A percentile compares a stretch with the other conserved stretches of the same genome.
Conservation (phyloP, 2,888 invertebrate genomes). For the Terebella lapidaria region DNA sequence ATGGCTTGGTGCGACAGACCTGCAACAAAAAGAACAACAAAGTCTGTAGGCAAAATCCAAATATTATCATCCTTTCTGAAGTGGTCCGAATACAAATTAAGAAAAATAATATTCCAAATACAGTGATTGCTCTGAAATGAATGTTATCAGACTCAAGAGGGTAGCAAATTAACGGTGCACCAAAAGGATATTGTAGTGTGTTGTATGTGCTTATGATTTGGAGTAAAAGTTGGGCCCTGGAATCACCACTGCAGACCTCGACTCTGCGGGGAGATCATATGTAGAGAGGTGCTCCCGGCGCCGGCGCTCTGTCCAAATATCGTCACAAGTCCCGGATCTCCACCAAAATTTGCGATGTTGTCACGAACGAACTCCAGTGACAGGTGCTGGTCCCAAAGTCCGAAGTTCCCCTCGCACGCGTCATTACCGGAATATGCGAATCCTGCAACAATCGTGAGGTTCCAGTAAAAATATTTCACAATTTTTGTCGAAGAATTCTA, state of each 20-base stretch:
- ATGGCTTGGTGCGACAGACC: conserved; percentile 28
- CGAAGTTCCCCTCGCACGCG: conserved; percentile 15
- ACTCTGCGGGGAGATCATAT: conserved; percentile 7
- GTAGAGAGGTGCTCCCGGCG: conserved; percentile 13
- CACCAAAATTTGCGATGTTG: conserved; percentile 21
- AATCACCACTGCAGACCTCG: conserved; percentile 3
- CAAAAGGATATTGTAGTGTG: neutral
- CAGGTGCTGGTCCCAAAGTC: conserved; percentile 14
- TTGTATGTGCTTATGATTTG: neutral
- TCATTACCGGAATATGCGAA: conserved; percentile 14
- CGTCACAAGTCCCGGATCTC: conserved; percentile 16
- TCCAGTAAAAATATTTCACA: too few species aligned
- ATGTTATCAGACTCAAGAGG: too few species aligned
- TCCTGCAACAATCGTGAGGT: conserved; percentile 7
- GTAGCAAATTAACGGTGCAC: too few species aligned
- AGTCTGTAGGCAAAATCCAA: too few species aligned
- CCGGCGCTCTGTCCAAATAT: conserved; percentile 21
- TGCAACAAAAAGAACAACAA: too few species aligned
- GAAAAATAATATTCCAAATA: too few species aligned
- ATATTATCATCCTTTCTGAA: too few species aligned
- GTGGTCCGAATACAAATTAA: too few species aligned
- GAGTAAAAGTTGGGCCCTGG: neutral
- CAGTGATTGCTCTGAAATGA: too few species aligned
- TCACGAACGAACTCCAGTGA: conserved; percentile 16
- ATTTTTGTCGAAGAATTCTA: too few species aligned